Evolutionary conservation across 2,888 invertebrate species (phyloP).

Genomic region (Dysmachus trigonus): DNA sequence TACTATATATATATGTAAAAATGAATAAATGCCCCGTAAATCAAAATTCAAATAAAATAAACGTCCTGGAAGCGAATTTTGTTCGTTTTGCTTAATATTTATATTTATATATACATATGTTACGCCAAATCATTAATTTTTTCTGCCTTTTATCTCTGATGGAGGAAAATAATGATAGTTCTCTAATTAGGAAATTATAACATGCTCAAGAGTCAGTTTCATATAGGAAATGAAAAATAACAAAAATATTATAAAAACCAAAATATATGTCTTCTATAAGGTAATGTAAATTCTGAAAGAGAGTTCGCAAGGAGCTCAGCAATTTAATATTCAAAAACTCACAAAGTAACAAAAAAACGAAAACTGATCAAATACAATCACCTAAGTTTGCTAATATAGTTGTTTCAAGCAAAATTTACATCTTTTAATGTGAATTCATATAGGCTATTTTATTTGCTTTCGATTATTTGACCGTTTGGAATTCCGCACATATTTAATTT

Average conservation of each 20-base stretch:
- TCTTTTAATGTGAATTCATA: background rate
- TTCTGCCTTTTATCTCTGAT: background rate
- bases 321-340: constrained; percentile 14
- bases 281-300: constrained; percentile 20
- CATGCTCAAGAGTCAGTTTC: constrained; percentile 23
- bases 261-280: background rate
- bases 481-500: no score
- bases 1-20: constrained; percentile 21
- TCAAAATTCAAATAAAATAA: constrained; percentile 17
- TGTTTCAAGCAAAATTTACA: constrained; percentile 29
- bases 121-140: background rate
- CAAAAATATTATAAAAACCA: background rate
- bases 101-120: background rate
- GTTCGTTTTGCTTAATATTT: background rate
- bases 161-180: constrained; percentile 1
- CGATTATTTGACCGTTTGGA: no score
- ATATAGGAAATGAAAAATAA: background rate
- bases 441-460: background rate
- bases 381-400: constrained; percentile 5
- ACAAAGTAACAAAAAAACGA: constrained; percentile 12
- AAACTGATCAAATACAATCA: constrained; percentile 25
- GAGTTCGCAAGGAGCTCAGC: constrained; percentile 16
- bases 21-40: constrained; percentile 21
- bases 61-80: constrained; percentile 14
- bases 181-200: constrained; percentile 16